Conservation (phyloP, 1,140 invertebrate species). For the Yoshiicerus persimilis region DNA sequence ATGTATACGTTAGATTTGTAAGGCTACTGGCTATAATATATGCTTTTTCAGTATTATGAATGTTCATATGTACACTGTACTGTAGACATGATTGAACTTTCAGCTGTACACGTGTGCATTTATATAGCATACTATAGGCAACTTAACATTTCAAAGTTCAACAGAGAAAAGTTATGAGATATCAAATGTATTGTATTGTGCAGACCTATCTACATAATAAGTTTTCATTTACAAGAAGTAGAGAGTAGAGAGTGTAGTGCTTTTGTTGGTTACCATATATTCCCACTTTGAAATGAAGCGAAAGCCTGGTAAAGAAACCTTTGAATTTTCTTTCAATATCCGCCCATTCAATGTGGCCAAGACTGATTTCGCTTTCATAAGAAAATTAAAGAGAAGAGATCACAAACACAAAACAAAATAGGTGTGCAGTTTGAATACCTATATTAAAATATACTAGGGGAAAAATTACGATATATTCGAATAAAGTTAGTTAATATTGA, state of each 20-base stretch:
- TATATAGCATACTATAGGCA: neutral
- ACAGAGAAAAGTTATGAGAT: neutral
- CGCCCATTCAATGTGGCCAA: neutral
- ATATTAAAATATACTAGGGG: too few relatives aligned
- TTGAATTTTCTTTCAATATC: neutral
- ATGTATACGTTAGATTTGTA: neutral
- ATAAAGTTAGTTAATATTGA: too few relatives aligned
- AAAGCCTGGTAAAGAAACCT: neutral
- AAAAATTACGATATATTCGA: too few relatives aligned
- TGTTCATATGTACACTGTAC: too few relatives aligned
- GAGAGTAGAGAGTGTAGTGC: neutral
- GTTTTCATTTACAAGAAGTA: too few relatives aligned
- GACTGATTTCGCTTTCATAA: neutral
- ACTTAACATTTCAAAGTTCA: neutral
- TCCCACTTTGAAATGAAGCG: neutral
- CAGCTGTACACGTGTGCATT: neutral
- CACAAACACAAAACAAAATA: neutral
- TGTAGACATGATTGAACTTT: neutral
- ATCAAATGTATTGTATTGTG: neutral
- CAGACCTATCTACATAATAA: neutral
- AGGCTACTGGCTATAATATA: neutral
- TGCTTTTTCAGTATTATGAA: neutral
- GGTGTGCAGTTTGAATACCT: too few relatives aligned
- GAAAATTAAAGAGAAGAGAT: neutral
- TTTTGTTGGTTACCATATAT: neutral